Evolutionary conservation across 2,113 vertebrate species (phyloP), one percentile per base, ranked within the genome.

Genomic region (Rynchops niger): DNA sequence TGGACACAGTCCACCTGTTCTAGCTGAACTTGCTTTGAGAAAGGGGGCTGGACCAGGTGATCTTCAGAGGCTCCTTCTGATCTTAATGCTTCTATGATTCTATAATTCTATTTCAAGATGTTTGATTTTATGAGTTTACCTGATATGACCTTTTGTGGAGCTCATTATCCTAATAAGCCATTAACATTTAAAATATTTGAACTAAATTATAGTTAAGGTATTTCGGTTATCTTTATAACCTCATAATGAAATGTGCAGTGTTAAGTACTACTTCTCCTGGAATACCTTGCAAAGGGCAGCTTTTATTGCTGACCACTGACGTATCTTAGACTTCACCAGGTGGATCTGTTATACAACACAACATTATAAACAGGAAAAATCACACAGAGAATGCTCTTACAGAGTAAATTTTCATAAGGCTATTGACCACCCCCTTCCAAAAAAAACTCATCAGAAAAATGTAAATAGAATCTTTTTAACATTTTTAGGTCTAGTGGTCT

Each of bases 171-270:
- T 93, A 82, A 88, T 70, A 72, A 81, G 69, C 50, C 65, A 88
- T 86, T 88, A 92, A 88, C 62, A 79, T 95, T 91, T 94, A 80
- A 78, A 95, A 82, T 86, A 69, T 70, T 95, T 82, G 25, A 94
- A 56, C 23, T 92, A 96, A 96, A 96, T 59, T 93, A 69, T 1
- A 2, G 18, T 61, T 86, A 88, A 82, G 25, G 55, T 74, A 52
- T 93, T 95, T 86, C 56, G 81, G 65, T 79, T 78, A 42, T 71
- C 47, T 94, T 88, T 88, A 79, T 42, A 92, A 66, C 17, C 29
- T 82, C 53, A 38, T 15, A 77, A 55, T 66, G 72, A 95, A 96
- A 73, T 86, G 19, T 67, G 15, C 20, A 62, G 42, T 45, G 40
- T 92, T 90, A 82, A 70, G 52, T 34, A 15, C 59, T 86, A 49